Conservation (phyloP, 2,888 invertebrate genomes). For the Epsilonema sp. region DNA sequence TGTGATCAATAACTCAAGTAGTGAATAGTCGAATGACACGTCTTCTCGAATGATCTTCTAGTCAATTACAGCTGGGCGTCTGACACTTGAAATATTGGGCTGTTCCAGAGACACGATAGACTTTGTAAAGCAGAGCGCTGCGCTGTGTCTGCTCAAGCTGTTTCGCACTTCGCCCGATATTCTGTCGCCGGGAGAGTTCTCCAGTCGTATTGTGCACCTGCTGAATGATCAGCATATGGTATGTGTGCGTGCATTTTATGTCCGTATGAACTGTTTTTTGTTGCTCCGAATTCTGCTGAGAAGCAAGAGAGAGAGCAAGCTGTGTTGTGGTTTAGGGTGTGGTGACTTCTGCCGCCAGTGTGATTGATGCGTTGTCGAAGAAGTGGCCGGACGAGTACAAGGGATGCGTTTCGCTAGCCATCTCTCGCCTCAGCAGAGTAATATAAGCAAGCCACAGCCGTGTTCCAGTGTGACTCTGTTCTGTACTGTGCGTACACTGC, state of each 20-base stretch:
- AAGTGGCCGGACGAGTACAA: constrained; percentile 98
- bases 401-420: constrained; percentile 90
- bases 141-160: constrained; percentile 74
- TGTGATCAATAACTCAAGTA: no score
- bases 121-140: constrained; percentile 96
- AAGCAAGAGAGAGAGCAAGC: no score
- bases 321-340: constrained; percentile 71
- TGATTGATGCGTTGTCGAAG: constrained; percentile 93
- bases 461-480: constrained; percentile 3
- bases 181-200: constrained; percentile 85
- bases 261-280: no score
- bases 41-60: constrained; percentile 89
- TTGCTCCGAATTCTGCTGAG: no score
- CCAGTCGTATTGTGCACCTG: constrained; percentile 89
- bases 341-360: constrained; percentile 89
- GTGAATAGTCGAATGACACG: constrained; percentile 98
- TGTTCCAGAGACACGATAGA: constrained; percentile 77
- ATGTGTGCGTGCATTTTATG: no score
- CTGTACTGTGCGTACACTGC: neutral
- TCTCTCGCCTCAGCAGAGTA: constrained; percentile 78
- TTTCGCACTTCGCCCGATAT: constrained; percentile 87
- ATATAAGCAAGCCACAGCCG: no score
- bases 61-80: no score
- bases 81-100: no score
- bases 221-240: constrained; percentile 92